Percentiles rank a stretch among this genome's conserved stretches.
Conservation (phyloP, 2,888 invertebrate genomes). For the Tetramorium bicarinatum region DNA sequence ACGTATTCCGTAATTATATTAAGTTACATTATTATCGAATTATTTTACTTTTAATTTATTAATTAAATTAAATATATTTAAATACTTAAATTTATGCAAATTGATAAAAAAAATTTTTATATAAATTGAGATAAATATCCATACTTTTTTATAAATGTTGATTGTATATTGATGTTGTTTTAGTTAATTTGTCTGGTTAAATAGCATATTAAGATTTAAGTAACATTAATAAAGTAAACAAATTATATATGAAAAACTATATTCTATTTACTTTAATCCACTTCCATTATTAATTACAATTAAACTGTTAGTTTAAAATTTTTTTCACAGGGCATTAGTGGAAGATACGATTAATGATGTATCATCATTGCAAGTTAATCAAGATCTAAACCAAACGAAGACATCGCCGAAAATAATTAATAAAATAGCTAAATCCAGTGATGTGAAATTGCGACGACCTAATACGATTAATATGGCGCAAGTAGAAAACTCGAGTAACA, state of each 20-base stretch:
- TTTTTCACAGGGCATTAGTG: slow-evolving; percentile 63
- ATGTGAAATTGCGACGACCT: slow-evolving; percentile 17
- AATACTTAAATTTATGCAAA: neutral
- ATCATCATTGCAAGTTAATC: slow-evolving; percentile 1
- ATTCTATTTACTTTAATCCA: neutral
- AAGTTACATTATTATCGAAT: neutral
- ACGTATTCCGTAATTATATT: slow-evolving; percentile 78
- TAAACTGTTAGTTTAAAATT: neutral
- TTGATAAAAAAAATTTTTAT: neutral
- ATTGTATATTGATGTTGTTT: neutral
- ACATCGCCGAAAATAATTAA: neutral
- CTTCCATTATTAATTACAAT: neutral
- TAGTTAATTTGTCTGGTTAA: neutral
- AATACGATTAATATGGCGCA: neutral
- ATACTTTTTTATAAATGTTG: neutral
- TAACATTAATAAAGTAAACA: neutral
- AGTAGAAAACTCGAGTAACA: neutral
- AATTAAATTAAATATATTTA: neutral
- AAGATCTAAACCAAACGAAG: slow-evolving; percentile 11
- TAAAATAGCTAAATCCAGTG: neutral
- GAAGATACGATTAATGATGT: slow-evolving; percentile 1
- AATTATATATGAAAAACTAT: neutral
- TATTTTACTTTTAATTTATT: neutral
- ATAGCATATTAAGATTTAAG: neutral
- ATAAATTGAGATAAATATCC: neutral